A percentile compares a stretch with the other conserved stretches of the same genome.
Conservation (phyloP, 2,888 invertebrate species). For the Diaprepes abbreviatus region DNA sequence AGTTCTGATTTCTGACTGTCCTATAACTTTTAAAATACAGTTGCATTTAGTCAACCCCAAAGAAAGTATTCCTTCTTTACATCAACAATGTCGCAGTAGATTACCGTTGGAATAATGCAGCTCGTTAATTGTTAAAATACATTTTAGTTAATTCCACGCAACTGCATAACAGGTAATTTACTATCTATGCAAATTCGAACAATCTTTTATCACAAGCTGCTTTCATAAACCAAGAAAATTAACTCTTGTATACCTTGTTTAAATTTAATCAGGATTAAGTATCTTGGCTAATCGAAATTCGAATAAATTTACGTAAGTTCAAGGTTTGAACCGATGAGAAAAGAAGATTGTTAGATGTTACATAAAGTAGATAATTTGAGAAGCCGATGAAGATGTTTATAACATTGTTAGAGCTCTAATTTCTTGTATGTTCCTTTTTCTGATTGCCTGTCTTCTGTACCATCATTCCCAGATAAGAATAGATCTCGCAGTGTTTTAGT, state of each 20-base stretch:
- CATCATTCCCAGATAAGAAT: no score
- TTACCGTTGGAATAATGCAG: neutral
- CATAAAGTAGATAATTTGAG: no score
- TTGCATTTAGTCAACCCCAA: no score
- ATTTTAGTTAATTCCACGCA: conserved; percentile 5
- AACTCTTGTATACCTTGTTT: conserved; percentile 25
- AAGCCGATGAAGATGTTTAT: no score
- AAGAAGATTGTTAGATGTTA: no score
- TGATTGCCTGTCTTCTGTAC: no score
- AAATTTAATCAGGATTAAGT: conserved; percentile 40
- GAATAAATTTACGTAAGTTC: conserved; percentile 23
- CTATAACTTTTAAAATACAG: no score
- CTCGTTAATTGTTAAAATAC: neutral
- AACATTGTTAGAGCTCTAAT: no score
- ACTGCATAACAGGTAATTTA: neutral
- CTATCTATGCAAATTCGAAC: conserved; percentile 22
- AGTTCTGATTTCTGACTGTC: no score
- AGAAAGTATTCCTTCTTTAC: no score
- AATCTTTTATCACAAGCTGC: conserved; percentile 13
- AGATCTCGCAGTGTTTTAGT: no score
- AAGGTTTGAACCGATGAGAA: neutral
- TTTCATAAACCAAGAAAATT: conserved; percentile 26
- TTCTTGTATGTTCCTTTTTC: no score
- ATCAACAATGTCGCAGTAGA: neutral
- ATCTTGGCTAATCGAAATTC: conserved; percentile 26